Percentiles rank a stretch among this genome's conserved stretches.
Evolutionary conservation across 2,797 vertebrate genomes (phyloP).

Genomic region (Mico argentatus): DNA sequence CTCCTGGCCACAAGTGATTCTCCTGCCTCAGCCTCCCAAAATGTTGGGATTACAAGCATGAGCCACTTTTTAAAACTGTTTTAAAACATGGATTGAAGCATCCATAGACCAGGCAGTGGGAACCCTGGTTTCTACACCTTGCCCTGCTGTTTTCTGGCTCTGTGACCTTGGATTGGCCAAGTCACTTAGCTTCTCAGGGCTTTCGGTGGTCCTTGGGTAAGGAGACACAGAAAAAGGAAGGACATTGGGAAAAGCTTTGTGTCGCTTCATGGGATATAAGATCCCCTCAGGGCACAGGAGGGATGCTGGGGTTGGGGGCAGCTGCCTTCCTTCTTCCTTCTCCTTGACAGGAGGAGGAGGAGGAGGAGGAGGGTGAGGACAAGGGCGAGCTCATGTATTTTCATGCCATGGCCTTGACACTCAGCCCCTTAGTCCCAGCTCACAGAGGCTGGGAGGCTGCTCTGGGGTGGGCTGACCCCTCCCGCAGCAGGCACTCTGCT

Average conservation of each 20-base stretch:
- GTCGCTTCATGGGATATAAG: background rate
- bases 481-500: constrained; percentile 71
- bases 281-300: background rate
- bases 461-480: constrained; percentile 57
- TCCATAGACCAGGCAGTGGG: background rate
- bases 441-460: constrained; percentile 52
- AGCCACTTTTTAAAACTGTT: background rate
- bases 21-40: background rate
- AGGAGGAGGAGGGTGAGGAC: constrained; percentile 62
- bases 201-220: background rate
- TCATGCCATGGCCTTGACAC: constrained; percentile 74
- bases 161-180: background rate
- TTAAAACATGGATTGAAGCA: background rate
- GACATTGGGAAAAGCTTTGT: background rate
- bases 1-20: background rate
- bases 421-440: constrained; percentile 53
- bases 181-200: background rate
- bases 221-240: background rate
- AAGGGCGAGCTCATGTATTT: constrained; percentile 81
- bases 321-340: background rate
- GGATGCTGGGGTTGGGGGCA: background rate
- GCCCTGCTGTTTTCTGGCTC: background rate
- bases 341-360: background rate
- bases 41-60: background rate
- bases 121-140: background rate